These are phyloP conservation scores for Netelia virgata DNA, from an alignment of 2,888 invertebrate species.

Conservation along the genomic window DNA sequence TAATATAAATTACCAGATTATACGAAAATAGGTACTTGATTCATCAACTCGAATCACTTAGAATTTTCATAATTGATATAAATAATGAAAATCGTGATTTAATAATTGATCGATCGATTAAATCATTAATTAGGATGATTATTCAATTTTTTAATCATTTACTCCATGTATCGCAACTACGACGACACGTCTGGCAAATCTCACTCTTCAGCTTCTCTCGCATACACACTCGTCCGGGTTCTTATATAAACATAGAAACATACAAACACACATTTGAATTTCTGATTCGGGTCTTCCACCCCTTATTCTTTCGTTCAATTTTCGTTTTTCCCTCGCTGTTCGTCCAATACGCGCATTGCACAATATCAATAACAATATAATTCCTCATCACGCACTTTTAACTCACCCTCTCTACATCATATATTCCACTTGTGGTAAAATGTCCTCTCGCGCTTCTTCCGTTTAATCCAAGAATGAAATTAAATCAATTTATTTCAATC, in stretches of 20 bases:
- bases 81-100: neutral
- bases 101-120: no score
- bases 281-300: constrained; percentile 63
- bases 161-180: constrained; percentile 11
- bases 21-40: neutral
- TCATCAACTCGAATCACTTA: neutral
- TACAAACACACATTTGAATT: constrained; percentile 81
- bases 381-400: constrained; percentile 54
- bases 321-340: constrained; percentile 60
- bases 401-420: constrained; percentile 56
- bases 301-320: constrained; percentile 57
- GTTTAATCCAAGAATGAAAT: constrained; percentile 22
- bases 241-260: constrained; percentile 83
- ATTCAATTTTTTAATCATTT: neutral
- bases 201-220: constrained; percentile 31
- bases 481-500: constrained; percentile 64
- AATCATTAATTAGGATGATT: neutral
- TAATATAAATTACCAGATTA: neutral
- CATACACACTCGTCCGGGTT: constrained; percentile 72
- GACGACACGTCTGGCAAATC: constrained; percentile 17
- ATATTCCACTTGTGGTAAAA: constrained; percentile 66
- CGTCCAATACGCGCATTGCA: constrained; percentile 32
- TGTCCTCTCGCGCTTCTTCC: constrained; percentile 41
- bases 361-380: constrained; percentile 34
- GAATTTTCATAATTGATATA: neutral